Evolutionary conservation across 2,888 invertebrate species (phyloP).

Genomic region (Ametastegia equiseti): DNA sequence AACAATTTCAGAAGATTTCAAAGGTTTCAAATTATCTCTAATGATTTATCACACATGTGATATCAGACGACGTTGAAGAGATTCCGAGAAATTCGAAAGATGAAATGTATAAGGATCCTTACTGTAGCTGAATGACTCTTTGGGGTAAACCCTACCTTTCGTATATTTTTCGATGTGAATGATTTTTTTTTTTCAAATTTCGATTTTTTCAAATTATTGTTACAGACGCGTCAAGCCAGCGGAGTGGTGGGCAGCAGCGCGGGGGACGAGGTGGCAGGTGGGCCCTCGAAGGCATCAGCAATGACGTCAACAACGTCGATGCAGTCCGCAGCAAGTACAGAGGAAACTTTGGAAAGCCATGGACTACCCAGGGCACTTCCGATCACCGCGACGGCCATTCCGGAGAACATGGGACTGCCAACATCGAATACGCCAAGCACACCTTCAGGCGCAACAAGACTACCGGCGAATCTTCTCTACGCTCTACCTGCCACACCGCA

Average conservation of each 20-base stretch:
- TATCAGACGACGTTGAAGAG: too few species aligned
- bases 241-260: conserved; percentile 65
- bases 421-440: conserved; percentile 50
- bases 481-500: conserved; percentile 67
- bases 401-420: conserved; percentile 47
- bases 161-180: too few species aligned
- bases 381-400: conserved; percentile 48
- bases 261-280: conserved; percentile 59
- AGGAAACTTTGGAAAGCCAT: conserved; percentile 52
- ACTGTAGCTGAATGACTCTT: too few species aligned
- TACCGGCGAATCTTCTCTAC: conserved; percentile 61
- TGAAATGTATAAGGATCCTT: too few species aligned
- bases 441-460: conserved; percentile 49
- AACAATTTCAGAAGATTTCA: too few species aligned
- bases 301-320: conserved; percentile 54
- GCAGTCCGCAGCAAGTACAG: conserved; percentile 51
- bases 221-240: conserved; percentile 72
- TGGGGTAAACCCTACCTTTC: too few species aligned
- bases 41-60: too few species aligned
- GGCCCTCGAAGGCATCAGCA: conserved; percentile 61
- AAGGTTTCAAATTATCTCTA: too few species aligned
- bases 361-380: conserved; percentile 51
- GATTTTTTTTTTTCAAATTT: neutral
- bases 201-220: conserved; percentile 13
- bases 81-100: too few species aligned